Percentiles rank a stretch among this genome's conserved stretches.
These are phyloP conservation scores for Florisuga fusca DNA, from an alignment of 2,797 vertebrate genomes.

Conservation along the genomic window DNA sequence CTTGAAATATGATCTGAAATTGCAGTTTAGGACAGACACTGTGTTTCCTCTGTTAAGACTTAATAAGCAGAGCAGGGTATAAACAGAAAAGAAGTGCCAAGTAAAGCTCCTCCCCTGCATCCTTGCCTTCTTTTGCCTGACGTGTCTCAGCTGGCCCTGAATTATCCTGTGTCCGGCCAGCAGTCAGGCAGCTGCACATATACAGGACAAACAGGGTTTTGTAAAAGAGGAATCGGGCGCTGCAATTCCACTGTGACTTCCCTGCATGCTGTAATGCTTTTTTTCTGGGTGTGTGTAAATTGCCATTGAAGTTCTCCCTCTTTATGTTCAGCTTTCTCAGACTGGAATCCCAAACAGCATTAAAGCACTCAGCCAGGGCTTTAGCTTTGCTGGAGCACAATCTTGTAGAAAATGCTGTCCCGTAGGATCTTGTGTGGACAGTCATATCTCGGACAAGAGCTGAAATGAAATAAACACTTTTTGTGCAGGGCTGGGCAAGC, in stretches of 20 bases:
- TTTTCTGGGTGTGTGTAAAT: conserved; percentile 54
- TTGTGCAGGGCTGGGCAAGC: background rate
- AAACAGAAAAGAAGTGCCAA: conserved; percentile 34
- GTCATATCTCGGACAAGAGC: conserved; percentile 1
- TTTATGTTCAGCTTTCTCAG: background rate
- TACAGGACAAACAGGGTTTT: conserved; percentile 60
- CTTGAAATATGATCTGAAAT: background rate
- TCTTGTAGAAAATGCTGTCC: background rate
- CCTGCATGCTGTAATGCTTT: conserved; percentile 24
- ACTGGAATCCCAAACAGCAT: background rate
- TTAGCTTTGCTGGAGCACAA: background rate
- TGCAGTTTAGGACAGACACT: conserved; percentile 26
- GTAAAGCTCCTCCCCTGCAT: conserved; percentile 34
- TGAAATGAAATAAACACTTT: conserved; percentile 9
- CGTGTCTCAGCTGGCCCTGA: conserved; percentile 60
- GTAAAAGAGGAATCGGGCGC: background rate
- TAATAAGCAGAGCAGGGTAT: conserved; percentile 18
- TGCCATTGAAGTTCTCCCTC: background rate
- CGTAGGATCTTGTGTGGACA: background rate
- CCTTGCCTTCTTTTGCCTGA: conserved; percentile 58
- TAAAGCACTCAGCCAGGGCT: background rate
- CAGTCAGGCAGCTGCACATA: conserved; percentile 21
- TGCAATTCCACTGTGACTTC: conserved; percentile 21
- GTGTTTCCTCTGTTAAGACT: conserved; percentile 17
- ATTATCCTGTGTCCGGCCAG: background rate